phyloP scores from a whole-genome alignment of 1,140 invertebrate genomes.

The Uloborus diversus region DNA sequence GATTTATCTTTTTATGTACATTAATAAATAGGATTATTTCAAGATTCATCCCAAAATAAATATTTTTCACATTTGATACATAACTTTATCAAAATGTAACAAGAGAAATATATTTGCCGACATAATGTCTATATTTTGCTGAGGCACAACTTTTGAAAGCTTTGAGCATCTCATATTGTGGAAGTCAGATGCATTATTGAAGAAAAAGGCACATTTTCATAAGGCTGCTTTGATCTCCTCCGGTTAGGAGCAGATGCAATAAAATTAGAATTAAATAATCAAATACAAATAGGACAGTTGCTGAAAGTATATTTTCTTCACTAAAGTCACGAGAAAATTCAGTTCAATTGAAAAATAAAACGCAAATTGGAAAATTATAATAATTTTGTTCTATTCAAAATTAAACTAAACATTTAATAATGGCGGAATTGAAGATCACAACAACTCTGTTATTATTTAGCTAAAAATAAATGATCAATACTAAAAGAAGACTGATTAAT shows the following conservation, averaged over 20 bases:
- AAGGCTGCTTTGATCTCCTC: not conserved
- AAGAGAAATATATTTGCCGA: slow-evolving; percentile 17
- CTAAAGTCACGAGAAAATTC: not conserved
- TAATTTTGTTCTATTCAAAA: too few relatives aligned
- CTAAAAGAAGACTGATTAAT: too few relatives aligned
- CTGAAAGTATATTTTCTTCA: not conserved
- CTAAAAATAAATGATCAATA: too few relatives aligned
- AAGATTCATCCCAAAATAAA: slow-evolving; percentile 30
- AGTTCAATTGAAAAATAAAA: not conserved
- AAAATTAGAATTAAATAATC: not conserved
- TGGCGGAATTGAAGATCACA: too few relatives aligned
- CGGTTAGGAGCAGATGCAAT: not conserved
- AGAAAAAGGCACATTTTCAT: slow-evolving; percentile 20
- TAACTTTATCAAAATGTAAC: slow-evolving; percentile 12
- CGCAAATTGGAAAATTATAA: too few relatives aligned
- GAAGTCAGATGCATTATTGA: not conserved
- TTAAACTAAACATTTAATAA: too few relatives aligned
- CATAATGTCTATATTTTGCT: not conserved
- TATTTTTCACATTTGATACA: not conserved
- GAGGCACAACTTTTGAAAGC: slow-evolving; percentile 27
- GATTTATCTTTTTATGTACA: not conserved
- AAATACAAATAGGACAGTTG: not conserved
- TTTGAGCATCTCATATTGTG: not conserved
- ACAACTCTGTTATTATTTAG: too few relatives aligned
- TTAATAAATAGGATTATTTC: slow-evolving; percentile 36